Evolutionary conservation across 2,113 vertebrate genomes (phyloP).

Genomic region (Sander vitreus): DNA sequence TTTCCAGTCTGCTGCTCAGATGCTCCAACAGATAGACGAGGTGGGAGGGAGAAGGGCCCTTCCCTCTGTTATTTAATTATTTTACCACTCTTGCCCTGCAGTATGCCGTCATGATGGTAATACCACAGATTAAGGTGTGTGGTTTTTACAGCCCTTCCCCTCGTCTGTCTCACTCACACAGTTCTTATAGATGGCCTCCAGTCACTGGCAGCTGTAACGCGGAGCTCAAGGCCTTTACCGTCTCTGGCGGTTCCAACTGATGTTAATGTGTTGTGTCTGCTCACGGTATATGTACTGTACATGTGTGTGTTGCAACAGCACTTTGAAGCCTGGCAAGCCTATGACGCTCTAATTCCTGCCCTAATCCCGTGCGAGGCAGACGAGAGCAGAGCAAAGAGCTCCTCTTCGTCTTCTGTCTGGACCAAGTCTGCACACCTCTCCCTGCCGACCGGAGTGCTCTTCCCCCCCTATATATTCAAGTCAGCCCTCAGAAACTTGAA

Average conservation of each 20-base stretch:
- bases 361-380: constrained; percentile 75
- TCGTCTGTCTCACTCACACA: constrained; percentile 58
- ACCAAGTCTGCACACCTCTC: constrained; percentile 68
- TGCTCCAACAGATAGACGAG: constrained; percentile 22
- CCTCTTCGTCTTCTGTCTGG: constrained; percentile 66
- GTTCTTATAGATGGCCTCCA: constrained; percentile 64
- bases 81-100: constrained; percentile 79
- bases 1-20: constrained; percentile 37
- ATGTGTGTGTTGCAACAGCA: constrained; percentile 63
- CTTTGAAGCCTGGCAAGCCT: constrained; percentile 72
- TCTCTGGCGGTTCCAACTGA: constrained; percentile 66
- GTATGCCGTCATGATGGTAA: constrained; percentile 75
- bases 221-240: constrained; percentile 64
- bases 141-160: constrained; percentile 74
- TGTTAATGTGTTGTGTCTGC: constrained; percentile 81
- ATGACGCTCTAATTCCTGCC: constrained; percentile 76
- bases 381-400: constrained; percentile 54
- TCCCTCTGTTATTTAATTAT: constrained; percentile 79
- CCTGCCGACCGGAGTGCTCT: neutral
- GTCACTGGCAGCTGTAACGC: constrained; percentile 62
- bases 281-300: constrained; percentile 49
- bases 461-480: neutral
- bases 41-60: constrained; percentile 49
- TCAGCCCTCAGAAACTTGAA: constrained; percentile 54
- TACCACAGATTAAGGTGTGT: constrained; percentile 83